Percentiles rank a stretch among this genome's conserved stretches.
Evolutionary conservation across 1,140 invertebrate species (phyloP).

Genomic region (Dufourea novaeangliae): DNA sequence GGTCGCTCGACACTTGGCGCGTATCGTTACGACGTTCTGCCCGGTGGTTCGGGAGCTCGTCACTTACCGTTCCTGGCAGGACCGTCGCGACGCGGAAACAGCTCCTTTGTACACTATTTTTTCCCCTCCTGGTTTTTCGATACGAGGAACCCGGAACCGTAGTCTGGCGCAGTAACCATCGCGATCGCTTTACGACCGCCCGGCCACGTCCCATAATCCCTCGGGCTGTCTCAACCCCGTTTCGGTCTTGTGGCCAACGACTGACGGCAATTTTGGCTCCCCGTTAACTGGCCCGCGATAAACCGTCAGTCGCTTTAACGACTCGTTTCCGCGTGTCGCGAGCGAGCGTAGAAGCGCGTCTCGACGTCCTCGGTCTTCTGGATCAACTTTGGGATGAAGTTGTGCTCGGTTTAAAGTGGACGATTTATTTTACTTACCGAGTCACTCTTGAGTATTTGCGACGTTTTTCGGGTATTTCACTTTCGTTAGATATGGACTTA

Average conservation of each 20-base stretch:
- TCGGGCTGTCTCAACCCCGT: conserved; percentile 5
- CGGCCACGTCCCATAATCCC: conserved; percentile 7
- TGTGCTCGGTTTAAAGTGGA: no score
- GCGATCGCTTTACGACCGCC: conserved; percentile 22
- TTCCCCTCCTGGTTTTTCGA: neutral
- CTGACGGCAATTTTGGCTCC: conserved; percentile 34
- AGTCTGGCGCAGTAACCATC: neutral
- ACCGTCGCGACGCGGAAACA: conserved; percentile 7
- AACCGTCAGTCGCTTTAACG: conserved; percentile 34
- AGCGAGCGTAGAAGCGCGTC: no score
- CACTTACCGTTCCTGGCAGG: neutral
- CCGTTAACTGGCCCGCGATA: conserved; percentile 39
- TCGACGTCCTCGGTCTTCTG: no score
- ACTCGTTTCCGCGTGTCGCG: neutral
- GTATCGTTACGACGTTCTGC: conserved; percentile 4
- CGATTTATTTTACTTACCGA: no score
- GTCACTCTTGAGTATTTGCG: no score
- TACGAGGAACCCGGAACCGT: neutral
- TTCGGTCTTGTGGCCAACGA: conserved; percentile 31
- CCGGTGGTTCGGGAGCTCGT: no score
- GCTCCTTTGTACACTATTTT: neutral
- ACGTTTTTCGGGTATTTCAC: no score
- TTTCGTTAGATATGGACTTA: no score
- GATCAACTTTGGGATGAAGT: no score
- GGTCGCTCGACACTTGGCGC: conserved; percentile 4